Evolutionary conservation across 2,888 invertebrate species (phyloP).

Genomic region (Drosophila mercatorum): DNA sequence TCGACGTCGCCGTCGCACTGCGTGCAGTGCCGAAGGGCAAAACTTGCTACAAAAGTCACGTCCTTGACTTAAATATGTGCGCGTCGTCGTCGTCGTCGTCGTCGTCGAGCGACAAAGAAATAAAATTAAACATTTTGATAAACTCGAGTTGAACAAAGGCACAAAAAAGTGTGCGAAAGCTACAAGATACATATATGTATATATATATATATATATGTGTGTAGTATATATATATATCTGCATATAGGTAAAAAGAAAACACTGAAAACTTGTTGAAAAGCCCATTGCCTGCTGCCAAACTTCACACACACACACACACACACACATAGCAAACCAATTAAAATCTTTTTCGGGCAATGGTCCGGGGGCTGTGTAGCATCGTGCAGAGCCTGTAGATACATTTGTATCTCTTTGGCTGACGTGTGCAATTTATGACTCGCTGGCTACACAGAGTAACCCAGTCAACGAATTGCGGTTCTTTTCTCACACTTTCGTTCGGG

Average conservation of each 20-base stretch:
- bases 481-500: constrained; percentile 35
- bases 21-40: constrained; percentile 56
- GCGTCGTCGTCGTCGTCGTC: constrained; percentile 21
- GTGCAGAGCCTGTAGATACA: constrained; percentile 34
- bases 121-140: constrained; percentile 31
- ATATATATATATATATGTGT: background rate
- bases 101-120: constrained; percentile 31
- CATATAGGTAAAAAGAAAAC: background rate
- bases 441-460: constrained; percentile 5
- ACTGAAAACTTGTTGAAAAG: constrained; percentile 12
- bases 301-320: background rate
- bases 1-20: constrained; percentile 1
- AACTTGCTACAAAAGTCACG: constrained; percentile 72
- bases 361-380: background rate
- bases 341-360: constrained; percentile 22
- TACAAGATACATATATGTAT: background rate
- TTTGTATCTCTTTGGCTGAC: constrained; percentile 44
- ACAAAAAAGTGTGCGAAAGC: constrained; percentile 16
- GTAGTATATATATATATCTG: background rate
- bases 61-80: constrained; percentile 70
- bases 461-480: constrained; percentile 30
- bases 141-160: constrained; percentile 22
- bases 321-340: constrained; percentile 14
- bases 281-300: constrained; percentile 5
- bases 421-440: constrained; percentile 37